A percentile compares a stretch with the other conserved stretches of the same genome.
phyloP scores from a whole-genome alignment of 2,888 invertebrate genomes.

The Agelastica alni region DNA sequence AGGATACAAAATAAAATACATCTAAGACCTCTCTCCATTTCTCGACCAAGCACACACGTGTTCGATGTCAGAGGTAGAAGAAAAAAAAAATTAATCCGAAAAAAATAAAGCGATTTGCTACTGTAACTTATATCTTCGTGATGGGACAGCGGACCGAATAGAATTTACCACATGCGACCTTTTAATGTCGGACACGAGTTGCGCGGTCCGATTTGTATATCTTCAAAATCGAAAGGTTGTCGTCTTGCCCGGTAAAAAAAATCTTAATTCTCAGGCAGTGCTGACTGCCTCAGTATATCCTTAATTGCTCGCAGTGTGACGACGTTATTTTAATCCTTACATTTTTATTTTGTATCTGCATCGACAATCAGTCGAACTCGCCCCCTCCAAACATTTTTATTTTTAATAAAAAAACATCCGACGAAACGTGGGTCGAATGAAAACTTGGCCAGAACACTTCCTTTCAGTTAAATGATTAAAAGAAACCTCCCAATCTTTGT shows the following conservation, averaged over 20 bases:
- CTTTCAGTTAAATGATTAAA: too few relatives aligned
- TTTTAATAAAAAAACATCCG: too few relatives aligned
- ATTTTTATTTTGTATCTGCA: too few relatives aligned
- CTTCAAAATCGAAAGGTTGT: conserved; percentile 10
- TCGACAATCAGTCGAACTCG: too few relatives aligned
- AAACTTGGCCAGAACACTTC: too few relatives aligned
- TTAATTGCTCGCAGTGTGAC: too few relatives aligned
- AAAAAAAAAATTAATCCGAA: conserved; percentile 22
- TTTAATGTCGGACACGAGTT: neutral
- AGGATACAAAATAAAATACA: conserved; percentile 1
- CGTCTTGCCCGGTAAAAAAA: conserved; percentile 9
- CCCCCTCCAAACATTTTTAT: too few relatives aligned
- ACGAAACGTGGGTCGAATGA: too few relatives aligned
- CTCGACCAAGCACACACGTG: conserved; percentile 24
- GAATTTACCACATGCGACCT: neutral
- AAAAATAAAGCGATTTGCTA: conserved; percentile 34
- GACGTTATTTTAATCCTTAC: too few relatives aligned
- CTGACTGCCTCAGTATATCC: too few relatives aligned
- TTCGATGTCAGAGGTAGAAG: conserved; percentile 20
- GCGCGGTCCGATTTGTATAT: neutral
- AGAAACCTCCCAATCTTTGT: too few relatives aligned
- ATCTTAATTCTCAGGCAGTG: conserved; percentile 10
- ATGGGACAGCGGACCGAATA: conserved; percentile 22
- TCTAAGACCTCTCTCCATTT: conserved; percentile 13
- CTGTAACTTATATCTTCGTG: conserved; percentile 28